Evolutionary conservation across 2,888 invertebrate genomes (phyloP), one percentile per base, ranked within the genome.

Genomic region (Biston betularia): DNA sequence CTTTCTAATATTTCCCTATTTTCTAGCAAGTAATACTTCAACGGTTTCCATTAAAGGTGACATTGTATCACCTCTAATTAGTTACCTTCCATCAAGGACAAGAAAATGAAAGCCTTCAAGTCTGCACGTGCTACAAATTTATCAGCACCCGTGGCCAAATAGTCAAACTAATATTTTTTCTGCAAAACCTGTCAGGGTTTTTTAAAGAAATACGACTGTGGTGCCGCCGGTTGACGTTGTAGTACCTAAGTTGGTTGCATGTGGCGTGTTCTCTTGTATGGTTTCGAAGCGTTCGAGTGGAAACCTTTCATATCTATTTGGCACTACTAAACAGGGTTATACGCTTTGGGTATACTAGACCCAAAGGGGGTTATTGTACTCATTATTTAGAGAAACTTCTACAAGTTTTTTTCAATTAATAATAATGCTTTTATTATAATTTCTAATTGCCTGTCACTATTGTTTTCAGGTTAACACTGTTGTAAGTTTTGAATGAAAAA

Each of bases 271-370:
- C 11, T 7, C 6, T 56, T 56, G 34, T 56, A 46, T 34, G 56
- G 56, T 46, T 56, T 56, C 56, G 33, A 35, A 46, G 56, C 45
- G 56, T n/a, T 45, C 6, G n/a, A 11, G 35, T 14, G 45, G 56
- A 56, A 56, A 46, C 56, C 56, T 56, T 45, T 54, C 24, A 42
- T 44, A 44, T n/a, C 35, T 35, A 50, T 50, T 50, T 34, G 53
- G 53, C 38, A 40, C 40, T 15, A 53, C 14, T 33, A 10, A 5
- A 44, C 6, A 44, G 24, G 12, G n/a, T n/a, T n/a, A 6, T 44
- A n/a, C 1, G 44, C n/a, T 44, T 12, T n/a, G 6, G 12, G n/a
- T n/a, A 6, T 44, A 5, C 44, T 44, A 44, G 5, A 6, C 8
- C 2, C 8, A 38, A 6, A 44, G n/a, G n/a, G n/a, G 12, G 3